Conservation (phyloP, 2,113 vertebrate genomes). For the Pelecanoides urinatrix region DNA sequence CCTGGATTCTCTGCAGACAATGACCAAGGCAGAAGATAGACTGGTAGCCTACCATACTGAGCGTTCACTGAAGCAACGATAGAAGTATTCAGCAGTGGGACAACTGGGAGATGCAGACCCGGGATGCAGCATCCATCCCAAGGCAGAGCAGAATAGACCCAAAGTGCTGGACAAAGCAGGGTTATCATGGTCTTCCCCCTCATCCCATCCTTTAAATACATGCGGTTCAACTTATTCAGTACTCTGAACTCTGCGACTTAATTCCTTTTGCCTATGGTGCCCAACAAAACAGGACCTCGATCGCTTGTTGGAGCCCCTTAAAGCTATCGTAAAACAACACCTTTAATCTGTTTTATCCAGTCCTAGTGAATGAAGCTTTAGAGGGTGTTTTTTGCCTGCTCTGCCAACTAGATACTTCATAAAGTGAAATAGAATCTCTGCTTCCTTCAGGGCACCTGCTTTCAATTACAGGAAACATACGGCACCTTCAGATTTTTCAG, state of each 20-base stretch:
- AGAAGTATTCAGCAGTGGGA: background rate
- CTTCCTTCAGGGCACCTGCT: conserved; percentile 65
- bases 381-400: conserved; percentile 32
- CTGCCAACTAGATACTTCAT: conserved; percentile 54
- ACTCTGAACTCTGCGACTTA: background rate
- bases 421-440: conserved; percentile 48
- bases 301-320: background rate
- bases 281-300: background rate
- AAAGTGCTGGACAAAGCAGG: background rate
- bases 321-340: background rate
- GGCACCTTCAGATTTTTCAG: conserved; percentile 57
- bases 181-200: background rate
- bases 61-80: fast-evolving
- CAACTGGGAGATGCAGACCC: background rate
- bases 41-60: background rate
- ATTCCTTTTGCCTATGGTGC: background rate
- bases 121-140: background rate
- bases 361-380: conserved; percentile 16
- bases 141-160: background rate
- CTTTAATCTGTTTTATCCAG: conserved; percentile 26
- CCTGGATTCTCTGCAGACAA: background rate
- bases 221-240: background rate
- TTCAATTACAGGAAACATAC: conserved; percentile 62
- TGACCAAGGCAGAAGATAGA: background rate
- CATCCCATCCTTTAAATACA: background rate